Conservation (phyloP, 2,113 vertebrate species). For the Plotosus lineatus region DNA sequence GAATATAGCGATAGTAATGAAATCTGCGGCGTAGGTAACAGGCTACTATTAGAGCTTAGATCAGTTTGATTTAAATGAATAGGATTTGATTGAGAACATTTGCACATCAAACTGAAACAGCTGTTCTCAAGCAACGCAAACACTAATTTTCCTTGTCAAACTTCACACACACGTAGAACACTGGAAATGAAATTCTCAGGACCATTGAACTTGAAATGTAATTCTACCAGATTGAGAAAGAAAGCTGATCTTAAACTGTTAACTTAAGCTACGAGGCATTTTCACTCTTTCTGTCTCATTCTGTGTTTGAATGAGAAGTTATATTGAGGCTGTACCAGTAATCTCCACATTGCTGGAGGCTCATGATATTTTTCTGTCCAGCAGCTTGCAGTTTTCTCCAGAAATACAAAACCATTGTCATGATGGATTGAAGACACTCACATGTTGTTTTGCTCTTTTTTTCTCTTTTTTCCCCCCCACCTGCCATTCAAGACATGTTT, state of each 20-base stretch:
- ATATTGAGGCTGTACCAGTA: neutral
- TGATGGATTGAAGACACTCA: neutral
- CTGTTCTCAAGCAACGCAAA: neutral
- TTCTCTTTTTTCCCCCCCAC: neutral
- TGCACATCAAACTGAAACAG: neutral
- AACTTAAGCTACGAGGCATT: neutral
- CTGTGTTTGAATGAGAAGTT: neutral
- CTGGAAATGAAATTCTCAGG: neutral
- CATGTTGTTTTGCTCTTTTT: neutral
- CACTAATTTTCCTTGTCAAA: neutral
- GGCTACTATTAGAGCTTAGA: neutral
- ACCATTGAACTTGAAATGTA: constrained; percentile 4
- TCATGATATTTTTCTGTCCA: constrained; percentile 7
- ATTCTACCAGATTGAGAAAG: neutral
- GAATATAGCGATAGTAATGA: neutral
- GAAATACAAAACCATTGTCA: neutral
- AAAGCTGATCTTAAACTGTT: constrained; percentile 6
- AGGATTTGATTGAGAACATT: constrained; percentile 10
- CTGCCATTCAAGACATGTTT: neutral
- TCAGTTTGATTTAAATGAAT: constrained; percentile 7
- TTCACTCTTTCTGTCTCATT: neutral
- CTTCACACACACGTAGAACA: neutral
- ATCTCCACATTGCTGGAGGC: neutral
- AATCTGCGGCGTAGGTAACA: constrained; percentile 19
- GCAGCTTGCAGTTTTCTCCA: constrained; percentile 17